phyloP scores from a whole-genome alignment of 2,797 vertebrate genomes.

The Propithecus deckenii region DNA sequence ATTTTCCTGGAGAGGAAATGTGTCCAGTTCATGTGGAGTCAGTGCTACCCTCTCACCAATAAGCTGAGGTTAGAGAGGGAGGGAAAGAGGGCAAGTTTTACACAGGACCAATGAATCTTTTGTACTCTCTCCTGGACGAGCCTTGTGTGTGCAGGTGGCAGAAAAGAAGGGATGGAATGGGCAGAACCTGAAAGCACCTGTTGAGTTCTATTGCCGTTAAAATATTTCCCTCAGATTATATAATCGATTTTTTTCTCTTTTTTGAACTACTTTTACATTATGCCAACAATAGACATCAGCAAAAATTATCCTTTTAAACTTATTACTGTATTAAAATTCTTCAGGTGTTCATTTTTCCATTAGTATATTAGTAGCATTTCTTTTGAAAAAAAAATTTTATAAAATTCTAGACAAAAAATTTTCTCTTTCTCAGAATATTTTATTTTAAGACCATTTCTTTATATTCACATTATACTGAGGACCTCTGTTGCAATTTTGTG shows the following conservation, averaged over 20 bases:
- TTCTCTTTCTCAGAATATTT: background rate
- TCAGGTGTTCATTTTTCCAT: background rate
- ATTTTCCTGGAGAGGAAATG: background rate
- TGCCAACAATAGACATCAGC: background rate
- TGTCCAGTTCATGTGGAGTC: background rate
- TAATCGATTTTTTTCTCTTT: background rate
- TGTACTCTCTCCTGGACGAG: too few relatives aligned
- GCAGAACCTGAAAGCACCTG: too few relatives aligned
- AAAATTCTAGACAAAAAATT: background rate
- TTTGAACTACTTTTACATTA: background rate
- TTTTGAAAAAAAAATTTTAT: background rate
- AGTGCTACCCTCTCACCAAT: too few relatives aligned
- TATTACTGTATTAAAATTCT: background rate
- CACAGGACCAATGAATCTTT: accelerated
- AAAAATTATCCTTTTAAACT: background rate
- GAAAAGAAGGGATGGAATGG: background rate
- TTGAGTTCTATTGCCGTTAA: background rate
- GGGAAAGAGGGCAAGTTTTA: accelerated
- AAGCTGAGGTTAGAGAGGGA: background rate
- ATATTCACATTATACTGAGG: background rate
- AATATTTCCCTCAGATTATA: background rate
- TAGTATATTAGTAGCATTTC: background rate
- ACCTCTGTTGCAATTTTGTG: background rate
- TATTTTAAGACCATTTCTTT: background rate
- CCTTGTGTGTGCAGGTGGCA: background rate